Evolutionary conservation across 2,888 invertebrate genomes (phyloP).

Genomic region (Ctenicera cuprea): DNA sequence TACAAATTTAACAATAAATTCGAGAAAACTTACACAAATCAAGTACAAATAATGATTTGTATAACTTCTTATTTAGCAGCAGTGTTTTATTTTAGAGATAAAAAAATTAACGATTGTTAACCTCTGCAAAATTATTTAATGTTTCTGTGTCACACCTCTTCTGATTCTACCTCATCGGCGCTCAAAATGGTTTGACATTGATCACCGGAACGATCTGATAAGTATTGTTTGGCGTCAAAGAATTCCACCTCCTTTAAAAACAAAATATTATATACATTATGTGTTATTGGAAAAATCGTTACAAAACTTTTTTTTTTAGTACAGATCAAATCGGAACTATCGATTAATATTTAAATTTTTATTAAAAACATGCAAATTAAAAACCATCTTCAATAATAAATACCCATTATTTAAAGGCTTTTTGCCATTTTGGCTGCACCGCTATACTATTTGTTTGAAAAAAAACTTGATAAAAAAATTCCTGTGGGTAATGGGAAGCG

Average conservation of each 20-base stretch:
- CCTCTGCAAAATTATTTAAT: not conserved
- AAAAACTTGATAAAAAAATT: too few species aligned
- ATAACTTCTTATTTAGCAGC: too few species aligned
- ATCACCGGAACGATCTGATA: conserved; percentile 66
- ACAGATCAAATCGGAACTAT: too few species aligned
- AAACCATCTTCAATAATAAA: too few species aligned
- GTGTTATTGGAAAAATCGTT: too few species aligned
- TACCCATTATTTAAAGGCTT: too few species aligned
- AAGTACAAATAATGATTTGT: not conserved
- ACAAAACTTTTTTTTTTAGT: too few species aligned
- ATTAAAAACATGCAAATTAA: too few species aligned
- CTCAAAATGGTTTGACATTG: conserved; percentile 61
- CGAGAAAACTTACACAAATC: conserved; percentile 1
- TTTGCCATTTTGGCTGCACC: too few species aligned
- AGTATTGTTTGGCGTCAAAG: conserved; percentile 70
- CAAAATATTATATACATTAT: conserved; percentile 28
- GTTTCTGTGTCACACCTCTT: conserved; percentile 59
- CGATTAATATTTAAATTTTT: too few species aligned
- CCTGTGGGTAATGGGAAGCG: too few species aligned
- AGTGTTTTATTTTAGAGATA: not conserved
- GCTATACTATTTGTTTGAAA: too few species aligned
- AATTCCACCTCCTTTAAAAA: conserved; percentile 68
- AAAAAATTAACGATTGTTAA: not conserved
- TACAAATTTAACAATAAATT: not conserved
- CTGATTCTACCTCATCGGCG: conserved; percentile 61